Evolutionary conservation across 2,113 vertebrate species (phyloP).

Genomic region (Neodon shergylaensis): DNA sequence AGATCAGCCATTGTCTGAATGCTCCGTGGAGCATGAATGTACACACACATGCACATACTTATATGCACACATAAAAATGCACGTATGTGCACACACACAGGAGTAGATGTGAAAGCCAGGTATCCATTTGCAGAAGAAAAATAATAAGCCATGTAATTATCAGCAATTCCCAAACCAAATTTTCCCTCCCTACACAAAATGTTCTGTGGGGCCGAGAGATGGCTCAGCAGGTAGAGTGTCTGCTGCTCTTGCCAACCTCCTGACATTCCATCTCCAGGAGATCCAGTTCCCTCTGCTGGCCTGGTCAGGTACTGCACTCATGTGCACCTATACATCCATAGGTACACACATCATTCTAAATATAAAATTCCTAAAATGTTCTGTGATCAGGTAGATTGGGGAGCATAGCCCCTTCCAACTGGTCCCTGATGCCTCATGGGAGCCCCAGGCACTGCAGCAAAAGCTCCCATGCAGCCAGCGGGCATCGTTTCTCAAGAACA

Average conservation of each 20-base stretch:
- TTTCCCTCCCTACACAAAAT: background rate
- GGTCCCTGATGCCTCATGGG: rapidly evolving
- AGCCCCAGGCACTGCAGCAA: background rate
- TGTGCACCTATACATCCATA: too few relatives aligned
- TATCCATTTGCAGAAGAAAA: conserved; percentile 5
- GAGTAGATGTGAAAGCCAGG: background rate
- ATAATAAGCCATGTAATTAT: background rate
- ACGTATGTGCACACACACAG: background rate
- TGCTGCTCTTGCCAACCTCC: background rate
- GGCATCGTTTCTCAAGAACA: background rate
- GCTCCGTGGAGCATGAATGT: background rate
- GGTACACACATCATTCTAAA: background rate
- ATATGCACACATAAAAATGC: too few relatives aligned
- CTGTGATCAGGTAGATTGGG: background rate
- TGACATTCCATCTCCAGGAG: background rate
- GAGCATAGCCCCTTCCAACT: background rate
- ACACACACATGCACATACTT: background rate
- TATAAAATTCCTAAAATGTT: background rate
- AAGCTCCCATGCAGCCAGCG: rapidly evolving
- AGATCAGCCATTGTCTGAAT: background rate
- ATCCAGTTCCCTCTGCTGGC: background rate
- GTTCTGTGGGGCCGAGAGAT: background rate
- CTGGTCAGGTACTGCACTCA: background rate
- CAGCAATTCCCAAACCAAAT: background rate
- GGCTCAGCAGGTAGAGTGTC: background rate